These are phyloP conservation scores for Apodemia hepburni DNA, from an alignment of 2,888 invertebrate genomes.

Conservation along the genomic window DNA sequence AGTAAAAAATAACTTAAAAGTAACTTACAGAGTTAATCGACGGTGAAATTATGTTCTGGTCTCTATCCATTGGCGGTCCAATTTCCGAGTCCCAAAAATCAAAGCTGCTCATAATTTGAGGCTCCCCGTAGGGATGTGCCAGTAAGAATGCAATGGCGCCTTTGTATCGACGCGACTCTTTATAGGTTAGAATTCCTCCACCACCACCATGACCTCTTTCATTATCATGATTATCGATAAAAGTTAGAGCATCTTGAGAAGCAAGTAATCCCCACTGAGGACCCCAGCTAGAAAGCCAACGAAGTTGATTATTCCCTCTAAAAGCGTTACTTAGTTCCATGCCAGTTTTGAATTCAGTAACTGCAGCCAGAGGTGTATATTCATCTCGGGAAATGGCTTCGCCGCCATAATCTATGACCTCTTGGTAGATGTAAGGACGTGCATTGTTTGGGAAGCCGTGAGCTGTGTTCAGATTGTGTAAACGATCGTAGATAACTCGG, in stretches of 20 bases:
- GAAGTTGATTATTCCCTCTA: constrained; percentile 74
- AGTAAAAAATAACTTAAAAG: neutral
- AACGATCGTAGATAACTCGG: constrained; percentile 79
- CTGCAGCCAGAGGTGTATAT: constrained; percentile 79
- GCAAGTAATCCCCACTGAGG: constrained; percentile 82
- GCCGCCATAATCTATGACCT: constrained; percentile 86
- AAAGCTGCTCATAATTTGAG: constrained; percentile 93
- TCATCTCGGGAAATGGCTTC: constrained; percentile 74
- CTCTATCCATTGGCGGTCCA: constrained; percentile 84
- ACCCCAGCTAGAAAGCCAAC: constrained; percentile 82
- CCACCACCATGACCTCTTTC: constrained; percentile 84
- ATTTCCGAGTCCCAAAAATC: constrained; percentile 81
- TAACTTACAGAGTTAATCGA: constrained; percentile 76
- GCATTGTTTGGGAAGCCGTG: constrained; percentile 82
- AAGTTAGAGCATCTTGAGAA: constrained; percentile 80
- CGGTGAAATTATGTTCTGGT: constrained; percentile 83
- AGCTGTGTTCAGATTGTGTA: constrained; percentile 80
- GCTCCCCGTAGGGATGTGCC: constrained; percentile 90
- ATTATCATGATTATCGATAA: constrained; percentile 92
- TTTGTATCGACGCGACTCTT: constrained; percentile 83
- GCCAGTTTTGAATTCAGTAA: constrained; percentile 83
- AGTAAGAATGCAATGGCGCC: constrained; percentile 91
- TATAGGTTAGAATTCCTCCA: constrained; percentile 81
- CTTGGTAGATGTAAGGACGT: constrained; percentile 86
- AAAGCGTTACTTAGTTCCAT: constrained; percentile 63